Evolutionary conservation across 2,113 vertebrate genomes (phyloP), one percentile per base, ranked within the genome.

Genomic region (Ploceus nigricollis): DNA sequence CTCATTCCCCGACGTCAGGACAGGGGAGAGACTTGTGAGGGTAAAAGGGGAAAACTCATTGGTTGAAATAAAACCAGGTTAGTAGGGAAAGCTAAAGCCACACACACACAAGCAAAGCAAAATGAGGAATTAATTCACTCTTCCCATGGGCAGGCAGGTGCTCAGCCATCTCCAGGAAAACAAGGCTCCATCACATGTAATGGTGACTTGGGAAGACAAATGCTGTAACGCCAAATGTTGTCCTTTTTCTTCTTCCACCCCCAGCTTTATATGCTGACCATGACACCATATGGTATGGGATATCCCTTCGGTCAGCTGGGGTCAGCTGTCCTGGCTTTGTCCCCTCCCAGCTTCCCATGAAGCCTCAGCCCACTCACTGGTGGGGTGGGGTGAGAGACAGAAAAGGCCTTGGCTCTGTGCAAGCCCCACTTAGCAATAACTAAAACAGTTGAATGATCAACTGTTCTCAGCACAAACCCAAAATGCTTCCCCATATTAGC

Each of bases 191-290:
- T 50, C 50, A 50, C 3, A 6, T 4, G 13, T 13, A 25, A 15
- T 3, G 2, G 35, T 25, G 37, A 28, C 42, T 33, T 64, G 23
- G 57, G 33, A 57, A 50, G 50, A 50, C 50, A 83, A 70, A 64
- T 8, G 31, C 16, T 4, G 0, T 28, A 27, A 63, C 31, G 48
- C 31, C 5, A 0, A 70, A 33, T 19, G 9, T 37, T 25, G 3
- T 28, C 27, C 22, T 15, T 27, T 48, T 35, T 33, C 23, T 71
- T 44, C 35, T 48, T 70, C 40, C 45, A 37, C 37, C 9, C 6
- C 13, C 37, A 44, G 44, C 6, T 50, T 50, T 57, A 30, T 22
- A 57, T 64, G 33, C 23, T 18, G 42, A 56, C 56, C 37, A 37
- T 21, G 33, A 39, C 1, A 11, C 16, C 19, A 25, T 2, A 24